A percentile compares a stretch with the other conserved stretches of the same genome.
phyloP scores from a whole-genome alignment of 1,140 invertebrate genomes.

The Lepidurus apus region DNA sequence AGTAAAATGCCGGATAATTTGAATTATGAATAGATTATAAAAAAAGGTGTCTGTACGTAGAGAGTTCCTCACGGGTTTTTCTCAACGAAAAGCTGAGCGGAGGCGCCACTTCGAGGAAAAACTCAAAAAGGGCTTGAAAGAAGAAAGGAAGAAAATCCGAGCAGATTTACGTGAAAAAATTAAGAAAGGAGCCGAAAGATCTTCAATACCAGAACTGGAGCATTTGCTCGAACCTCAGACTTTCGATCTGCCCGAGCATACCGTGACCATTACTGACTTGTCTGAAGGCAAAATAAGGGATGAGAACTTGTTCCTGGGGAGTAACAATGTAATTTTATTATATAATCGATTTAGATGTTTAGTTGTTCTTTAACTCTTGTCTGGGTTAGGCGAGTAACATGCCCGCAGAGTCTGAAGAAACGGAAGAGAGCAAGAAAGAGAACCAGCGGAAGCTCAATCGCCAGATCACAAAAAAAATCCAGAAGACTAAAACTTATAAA shows the following conservation, averaged over 20 bases:
- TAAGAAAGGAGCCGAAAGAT: constrained; percentile 22
- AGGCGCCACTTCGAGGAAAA: constrained; percentile 29
- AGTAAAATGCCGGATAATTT: background rate
- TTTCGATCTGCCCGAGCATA: constrained; percentile 29
- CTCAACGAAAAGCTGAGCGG: constrained; percentile 32
- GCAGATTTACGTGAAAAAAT: constrained; percentile 28
- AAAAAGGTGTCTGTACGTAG: background rate
- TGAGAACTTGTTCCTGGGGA: constrained; percentile 32
- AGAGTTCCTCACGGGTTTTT: constrained; percentile 29
- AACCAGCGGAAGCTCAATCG: constrained; percentile 24
- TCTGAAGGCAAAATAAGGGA: constrained; percentile 11
- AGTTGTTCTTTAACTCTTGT: background rate
- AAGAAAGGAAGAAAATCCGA: constrained; percentile 28
- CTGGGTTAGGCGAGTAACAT: background rate
- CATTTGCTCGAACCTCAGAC: constrained; percentile 28
- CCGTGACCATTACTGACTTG: constrained; percentile 25
- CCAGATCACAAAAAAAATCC: constrained; percentile 29
- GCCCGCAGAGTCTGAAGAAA: background rate
- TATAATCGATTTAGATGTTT: background rate
- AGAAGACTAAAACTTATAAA: constrained; percentile 30
- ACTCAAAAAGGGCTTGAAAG: constrained; percentile 28
- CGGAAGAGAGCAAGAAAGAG: constrained; percentile 25
- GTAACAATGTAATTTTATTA: constrained; percentile 15
- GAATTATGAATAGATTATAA: background rate
- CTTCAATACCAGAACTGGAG: constrained; percentile 28